Base-by-base conservation (phyloP, 2,888 invertebrate species). In the Nowickia ferox region DNA sequence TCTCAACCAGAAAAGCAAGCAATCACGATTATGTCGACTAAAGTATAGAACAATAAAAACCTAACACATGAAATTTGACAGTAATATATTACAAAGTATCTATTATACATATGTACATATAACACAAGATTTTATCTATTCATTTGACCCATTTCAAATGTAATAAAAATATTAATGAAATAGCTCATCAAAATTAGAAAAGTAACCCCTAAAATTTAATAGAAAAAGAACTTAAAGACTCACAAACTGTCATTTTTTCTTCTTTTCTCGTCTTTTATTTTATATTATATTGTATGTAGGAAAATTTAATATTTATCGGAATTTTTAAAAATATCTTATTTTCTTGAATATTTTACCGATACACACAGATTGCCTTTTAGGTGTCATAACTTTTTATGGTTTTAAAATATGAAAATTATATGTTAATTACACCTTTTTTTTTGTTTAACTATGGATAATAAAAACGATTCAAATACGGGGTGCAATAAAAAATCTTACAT, bases 331-430 rank as follows among this genome's bases (percentile, higher is more conserved):
- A 48, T 46, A 3, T 38, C 17, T 59, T 68, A n/a, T 30, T 3
- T 51, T 51, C 22, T 11, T 51, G 9, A 40, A n/a, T 2, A 63
- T 63, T 19, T 17, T 8, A 38, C 1, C 22, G 22, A 30, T 46
- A 17, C 59, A 17, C 17, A 17, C n/a, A 22, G 55, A n/a, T n/a
- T n/a, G n/a, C 38, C 17, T 1, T 42, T 81, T 86, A 72, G 53
- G 2, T 81, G 80, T 81, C 75, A 84, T 77, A 72, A 61, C 53
- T 68, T 74, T 74, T 65, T 59, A 42, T 22, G 9, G 17, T 53
- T 48, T 75, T 71, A 22, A 44, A 15, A 44, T 44, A 69, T 46
- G 30, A 19, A 82, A 48, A 68, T 66, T 10, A 38, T 42, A 63
- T 48, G 44, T 19, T 68, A 44, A 79, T 71, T 13, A 55, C 19